Evolutionary conservation across 2,113 vertebrate species (phyloP).

Genomic region (Crotophaga sulcirostris): DNA sequence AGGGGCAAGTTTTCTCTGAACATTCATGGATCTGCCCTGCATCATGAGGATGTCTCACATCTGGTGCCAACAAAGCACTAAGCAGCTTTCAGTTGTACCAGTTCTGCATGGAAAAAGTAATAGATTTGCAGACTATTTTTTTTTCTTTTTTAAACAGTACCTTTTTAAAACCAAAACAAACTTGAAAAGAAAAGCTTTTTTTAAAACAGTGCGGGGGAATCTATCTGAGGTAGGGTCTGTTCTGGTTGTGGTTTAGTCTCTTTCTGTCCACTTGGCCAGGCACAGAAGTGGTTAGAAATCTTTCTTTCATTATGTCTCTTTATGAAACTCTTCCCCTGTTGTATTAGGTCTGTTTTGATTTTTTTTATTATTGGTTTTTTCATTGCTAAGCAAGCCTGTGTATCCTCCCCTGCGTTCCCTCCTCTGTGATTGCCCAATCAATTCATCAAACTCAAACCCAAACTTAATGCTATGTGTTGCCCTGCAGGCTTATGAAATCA

Average conservation of each 20-base stretch:
- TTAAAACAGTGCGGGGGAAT: not conserved
- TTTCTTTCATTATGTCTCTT: not conserved
- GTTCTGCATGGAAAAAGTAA: not conserved
- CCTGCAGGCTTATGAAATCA: conserved; percentile 25
- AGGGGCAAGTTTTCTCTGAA: not conserved
- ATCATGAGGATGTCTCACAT: accelerated
- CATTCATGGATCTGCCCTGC: accelerated
- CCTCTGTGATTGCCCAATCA: not conserved
- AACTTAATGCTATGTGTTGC: not conserved
- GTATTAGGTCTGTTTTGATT: not conserved
- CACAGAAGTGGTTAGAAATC: not conserved
- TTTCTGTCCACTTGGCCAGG: not conserved
- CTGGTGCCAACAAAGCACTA: not conserved
- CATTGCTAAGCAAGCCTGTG: not conserved
- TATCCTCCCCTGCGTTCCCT: not conserved
- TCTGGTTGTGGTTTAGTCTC: not conserved
- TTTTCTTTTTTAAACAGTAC: not conserved
- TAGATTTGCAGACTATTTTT: not conserved
- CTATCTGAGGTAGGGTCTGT: not conserved
- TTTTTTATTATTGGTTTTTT: accelerated
- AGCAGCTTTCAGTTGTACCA: not conserved
- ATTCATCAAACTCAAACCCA: not conserved
- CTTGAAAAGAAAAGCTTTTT: not conserved
- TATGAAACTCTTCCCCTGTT: not conserved
- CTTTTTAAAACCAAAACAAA: not conserved